Evolutionary conservation across 2,113 vertebrate genomes (phyloP).

Genomic region (Bubalus kerabau): DNA sequence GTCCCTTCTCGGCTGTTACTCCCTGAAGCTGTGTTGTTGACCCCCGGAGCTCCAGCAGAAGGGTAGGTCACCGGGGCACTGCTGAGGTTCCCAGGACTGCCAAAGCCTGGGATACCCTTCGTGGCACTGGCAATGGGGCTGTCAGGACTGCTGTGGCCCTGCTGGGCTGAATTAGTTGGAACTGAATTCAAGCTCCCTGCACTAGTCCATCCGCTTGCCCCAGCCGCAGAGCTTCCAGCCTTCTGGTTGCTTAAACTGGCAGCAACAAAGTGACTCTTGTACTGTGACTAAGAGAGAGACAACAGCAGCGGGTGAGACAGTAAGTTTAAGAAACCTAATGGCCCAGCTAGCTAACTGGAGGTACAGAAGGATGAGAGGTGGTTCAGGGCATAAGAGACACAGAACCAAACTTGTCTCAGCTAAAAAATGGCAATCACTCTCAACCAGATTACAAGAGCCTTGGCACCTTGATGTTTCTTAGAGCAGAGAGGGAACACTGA

Average conservation of each 20-base stretch:
- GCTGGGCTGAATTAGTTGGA: constrained; percentile 84
- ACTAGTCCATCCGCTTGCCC: constrained; percentile 95
- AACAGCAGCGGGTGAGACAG: not conserved
- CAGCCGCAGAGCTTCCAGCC: constrained; percentile 87
- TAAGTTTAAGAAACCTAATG: not conserved
- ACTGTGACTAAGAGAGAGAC: constrained; percentile 86
- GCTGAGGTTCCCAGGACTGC: constrained; percentile 79
- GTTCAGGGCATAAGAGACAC: not conserved
- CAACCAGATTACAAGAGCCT: not conserved
- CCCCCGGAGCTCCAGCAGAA: constrained; percentile 63
- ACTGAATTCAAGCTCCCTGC: constrained; percentile 96
- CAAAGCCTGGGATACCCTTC: constrained; percentile 76
- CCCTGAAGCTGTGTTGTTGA: constrained; percentile 72
- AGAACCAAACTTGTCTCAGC: not conserved
- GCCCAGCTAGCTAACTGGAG: not conserved
- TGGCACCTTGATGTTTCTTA: not conserved
- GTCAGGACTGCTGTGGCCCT: constrained; percentile 65
- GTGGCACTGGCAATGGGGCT: constrained; percentile 28
- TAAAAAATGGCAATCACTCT: not conserved
- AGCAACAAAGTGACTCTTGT: constrained; percentile 98
- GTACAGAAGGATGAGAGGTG: not conserved
- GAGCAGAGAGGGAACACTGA: not conserved
- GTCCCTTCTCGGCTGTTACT: constrained; percentile 75
- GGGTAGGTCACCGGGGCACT: constrained; percentile 82
- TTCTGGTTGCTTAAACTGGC: constrained; percentile 93